phyloP scores from a whole-genome alignment of 2,888 invertebrate species.

The Drosophila pseudotakahashii region DNA sequence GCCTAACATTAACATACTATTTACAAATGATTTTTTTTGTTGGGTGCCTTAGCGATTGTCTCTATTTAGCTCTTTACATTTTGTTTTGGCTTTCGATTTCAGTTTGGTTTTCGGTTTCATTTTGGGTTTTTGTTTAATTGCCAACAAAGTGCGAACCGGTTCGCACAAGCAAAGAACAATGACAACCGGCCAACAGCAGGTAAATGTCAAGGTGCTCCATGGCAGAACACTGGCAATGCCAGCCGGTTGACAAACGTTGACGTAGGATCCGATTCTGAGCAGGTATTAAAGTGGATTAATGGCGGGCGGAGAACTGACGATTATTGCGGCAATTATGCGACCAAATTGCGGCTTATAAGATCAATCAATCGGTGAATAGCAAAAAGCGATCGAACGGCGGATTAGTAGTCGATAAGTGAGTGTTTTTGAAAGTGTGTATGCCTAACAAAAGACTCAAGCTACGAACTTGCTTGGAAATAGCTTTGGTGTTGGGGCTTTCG shows the following conservation, averaged over 20 bases:
- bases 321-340: constrained; percentile 18
- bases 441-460: constrained; percentile 43
- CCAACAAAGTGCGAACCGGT: constrained; percentile 62
- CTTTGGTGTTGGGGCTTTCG: too few relatives aligned
- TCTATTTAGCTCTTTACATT: background rate
- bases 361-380: constrained; percentile 6
- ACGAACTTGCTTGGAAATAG: constrained; percentile 26
- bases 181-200: constrained; percentile 34
- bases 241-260: constrained; percentile 52
- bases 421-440: constrained; percentile 20
- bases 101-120: constrained; percentile 8
- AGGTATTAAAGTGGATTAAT: constrained; percentile 16
- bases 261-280: constrained; percentile 11
- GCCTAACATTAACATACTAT: too few relatives aligned
- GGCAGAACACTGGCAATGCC: constrained; percentile 44
- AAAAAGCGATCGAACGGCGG: constrained; percentile 7
- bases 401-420: background rate
- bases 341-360: constrained; percentile 5
- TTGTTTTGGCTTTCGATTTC: constrained; percentile 13
- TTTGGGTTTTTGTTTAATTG: constrained; percentile 52
- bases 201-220: constrained; percentile 63
- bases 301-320: constrained; percentile 7
- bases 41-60: background rate
- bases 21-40: background rate
- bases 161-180: constrained; percentile 44